Conservation (phyloP, 2,888 invertebrate species). For the Stenolophus ochropezus region DNA sequence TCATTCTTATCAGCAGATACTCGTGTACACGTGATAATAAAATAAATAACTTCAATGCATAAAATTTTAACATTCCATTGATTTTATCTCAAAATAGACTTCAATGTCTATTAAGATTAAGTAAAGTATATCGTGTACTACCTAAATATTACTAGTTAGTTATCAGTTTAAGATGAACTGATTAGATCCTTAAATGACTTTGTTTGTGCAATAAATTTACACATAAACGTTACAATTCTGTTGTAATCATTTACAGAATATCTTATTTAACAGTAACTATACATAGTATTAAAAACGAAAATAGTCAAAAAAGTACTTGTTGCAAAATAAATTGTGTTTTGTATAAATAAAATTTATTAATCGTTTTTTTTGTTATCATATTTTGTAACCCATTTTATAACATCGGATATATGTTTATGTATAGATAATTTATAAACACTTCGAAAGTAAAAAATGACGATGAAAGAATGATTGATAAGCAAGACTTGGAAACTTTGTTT, state of each 20-base stretch:
- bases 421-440: conserved; percentile 5
- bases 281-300: no score
- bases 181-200: not conserved
- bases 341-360: no score
- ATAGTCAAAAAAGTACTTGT: no score
- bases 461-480: not conserved
- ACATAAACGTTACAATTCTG: not conserved
- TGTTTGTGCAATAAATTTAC: not conserved
- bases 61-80: not conserved
- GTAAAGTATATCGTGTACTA: not conserved
- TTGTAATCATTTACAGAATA: not conserved
- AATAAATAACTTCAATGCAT: not conserved
- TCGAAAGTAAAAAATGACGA: not conserved
- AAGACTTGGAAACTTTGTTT: not conserved
- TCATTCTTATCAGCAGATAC: conserved; percentile 8
- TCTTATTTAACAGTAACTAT: no score
- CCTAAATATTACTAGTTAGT: conserved; percentile 2
- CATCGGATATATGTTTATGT: no score
- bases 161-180: not conserved
- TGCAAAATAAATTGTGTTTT: no score
- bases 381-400: no score
- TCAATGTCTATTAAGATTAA: not conserved
- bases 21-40: not conserved
- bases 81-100: conserved; percentile 8
- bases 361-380: no score